phyloP scores from a whole-genome alignment of 2,888 invertebrate species.

The Caenorhabditis sp. region DNA sequence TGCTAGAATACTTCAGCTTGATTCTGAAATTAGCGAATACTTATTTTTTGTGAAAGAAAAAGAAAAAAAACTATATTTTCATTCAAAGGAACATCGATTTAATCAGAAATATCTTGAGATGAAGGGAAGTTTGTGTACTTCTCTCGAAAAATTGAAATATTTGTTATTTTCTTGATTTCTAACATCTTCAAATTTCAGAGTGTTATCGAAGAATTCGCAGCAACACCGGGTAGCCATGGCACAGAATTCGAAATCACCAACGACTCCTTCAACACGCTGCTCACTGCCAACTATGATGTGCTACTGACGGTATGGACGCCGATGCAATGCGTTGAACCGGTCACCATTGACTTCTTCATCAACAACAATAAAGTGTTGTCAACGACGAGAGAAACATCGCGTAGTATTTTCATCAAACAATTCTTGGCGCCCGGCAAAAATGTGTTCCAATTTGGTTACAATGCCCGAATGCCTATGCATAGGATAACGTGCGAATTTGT shows the following conservation, averaged over 20 bases:
- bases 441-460: neutral
- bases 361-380: neutral
- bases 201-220: neutral
- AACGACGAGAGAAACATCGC: neutral
- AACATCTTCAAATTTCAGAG: neutral
- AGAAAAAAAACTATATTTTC: too few relatives aligned
- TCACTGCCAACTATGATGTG: neutral
- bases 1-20: too few relatives aligned
- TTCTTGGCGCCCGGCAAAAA: neutral
- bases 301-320: neutral
- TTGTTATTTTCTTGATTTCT: neutral
- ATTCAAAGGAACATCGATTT: too few relatives aligned
- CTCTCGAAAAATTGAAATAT: neutral
- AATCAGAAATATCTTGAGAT: too few relatives aligned
- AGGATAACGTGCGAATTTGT: constrained; percentile 3
- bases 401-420: neutral
- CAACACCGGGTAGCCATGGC: neutral
- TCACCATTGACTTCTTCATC: neutral
- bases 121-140: neutral
- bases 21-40: too few relatives aligned
- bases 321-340: neutral
- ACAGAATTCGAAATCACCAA: neutral
- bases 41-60: too few relatives aligned
- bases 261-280: neutral
- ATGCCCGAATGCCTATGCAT: neutral